These are phyloP conservation scores for Leptopilina syphax DNA, from an alignment of 2,888 invertebrate genomes.

Conservation along the genomic window DNA sequence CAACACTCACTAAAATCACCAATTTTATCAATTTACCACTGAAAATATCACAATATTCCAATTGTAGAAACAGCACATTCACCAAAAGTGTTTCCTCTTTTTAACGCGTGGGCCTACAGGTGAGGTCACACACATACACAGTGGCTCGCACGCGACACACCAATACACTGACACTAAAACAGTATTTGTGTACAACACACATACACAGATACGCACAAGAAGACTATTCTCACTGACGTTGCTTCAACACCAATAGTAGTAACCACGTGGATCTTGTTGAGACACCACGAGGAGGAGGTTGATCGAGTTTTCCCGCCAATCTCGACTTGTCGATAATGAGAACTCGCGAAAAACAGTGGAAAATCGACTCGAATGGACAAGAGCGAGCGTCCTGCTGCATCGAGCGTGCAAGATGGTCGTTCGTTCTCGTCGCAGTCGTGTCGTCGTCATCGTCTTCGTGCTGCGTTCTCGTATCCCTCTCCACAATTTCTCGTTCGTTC, in stretches of 20 bases:
- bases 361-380: constrained; percentile 18
- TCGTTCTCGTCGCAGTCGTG: constrained; percentile 44
- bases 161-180: not conserved
- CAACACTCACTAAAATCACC: no score
- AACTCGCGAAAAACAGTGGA: constrained; percentile 32
- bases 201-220: not conserved
- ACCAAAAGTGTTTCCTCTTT: no score
- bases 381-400: constrained; percentile 27
- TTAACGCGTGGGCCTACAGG: constrained; percentile 20
- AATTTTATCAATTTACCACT: no score
- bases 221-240: constrained; percentile 18
- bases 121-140: constrained; percentile 23
- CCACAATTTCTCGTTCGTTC: constrained; percentile 46
- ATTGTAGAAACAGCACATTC: not conserved
- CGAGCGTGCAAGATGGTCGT: constrained; percentile 49
- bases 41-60: not conserved
- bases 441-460: constrained; percentile 49
- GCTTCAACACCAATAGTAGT: not conserved
- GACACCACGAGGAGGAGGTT: constrained; percentile 21
- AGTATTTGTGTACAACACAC: not conserved
- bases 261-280: constrained; percentile 28
- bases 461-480: constrained; percentile 48
- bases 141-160: constrained; percentile 37
- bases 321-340: not conserved
- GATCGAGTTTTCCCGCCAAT: constrained; percentile 30